Evolutionary conservation across 2,888 invertebrate genomes (phyloP), one percentile per base, ranked within the genome.

Genomic region (Nemurella pictetii): DNA sequence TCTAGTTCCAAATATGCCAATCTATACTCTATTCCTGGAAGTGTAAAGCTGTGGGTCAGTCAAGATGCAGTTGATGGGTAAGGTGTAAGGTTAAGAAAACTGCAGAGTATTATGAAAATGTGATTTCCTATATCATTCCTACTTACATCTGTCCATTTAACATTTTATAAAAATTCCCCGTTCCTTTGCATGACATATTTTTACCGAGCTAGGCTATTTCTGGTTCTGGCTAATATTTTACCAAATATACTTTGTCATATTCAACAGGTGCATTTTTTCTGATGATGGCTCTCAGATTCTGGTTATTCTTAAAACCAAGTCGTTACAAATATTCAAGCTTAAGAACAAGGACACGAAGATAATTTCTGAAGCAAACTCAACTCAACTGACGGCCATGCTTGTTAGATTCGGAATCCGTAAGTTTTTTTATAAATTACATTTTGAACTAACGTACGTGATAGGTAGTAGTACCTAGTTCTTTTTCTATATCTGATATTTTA

Each of bases 281-380:
- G 85, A 86, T 28, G 85, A 85, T 85, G 86, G 85, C 26, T 72
- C 82, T 75, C 83, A 86, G n/a, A 35, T 86, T 7, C 72, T 85
- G 35, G 78, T 84, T 26, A 28, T 86, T 25, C 55, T 84, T 20
- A 35, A 84, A 36, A 77, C 83, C 0, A 85, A 83, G 27, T 81
- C 36, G 15, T 72, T 85, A 20, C 84, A 84, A 78, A 84, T 86
- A 4, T 85, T 81, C 28, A 72, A 29, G 7, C 29, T 86, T 25
- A 83, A 83, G n/a, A 55, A 12, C 29, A n/a, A 84, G 32, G 80
- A 20, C 20, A 28, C 78, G 25, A 75, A 74, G 27, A 26, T 78
- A 25, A 26, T 30, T 0, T 36, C 80, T 25, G 80, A 81, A 26
- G 27, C 72, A 55, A 82, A 82, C 27, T 26, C 55, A 12, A 72